Evolutionary conservation across 2,797 vertebrate genomes (phyloP).

Genomic region (Epinephelus awoara): DNA sequence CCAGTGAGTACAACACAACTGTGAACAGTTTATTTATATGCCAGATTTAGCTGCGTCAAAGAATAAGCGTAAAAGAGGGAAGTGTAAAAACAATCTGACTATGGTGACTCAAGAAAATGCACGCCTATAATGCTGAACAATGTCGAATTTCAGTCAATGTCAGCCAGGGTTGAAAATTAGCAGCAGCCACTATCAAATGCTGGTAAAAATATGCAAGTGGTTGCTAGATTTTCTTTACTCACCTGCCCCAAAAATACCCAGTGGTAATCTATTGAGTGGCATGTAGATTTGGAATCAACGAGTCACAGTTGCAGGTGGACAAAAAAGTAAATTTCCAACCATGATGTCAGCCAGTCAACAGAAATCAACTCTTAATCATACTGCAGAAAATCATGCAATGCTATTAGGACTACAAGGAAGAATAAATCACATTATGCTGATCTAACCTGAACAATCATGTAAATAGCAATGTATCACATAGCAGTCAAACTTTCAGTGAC

Average conservation of each 20-base stretch:
- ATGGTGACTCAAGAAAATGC: neutral
- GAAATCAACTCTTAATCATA: neutral
- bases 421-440: conserved; percentile 1
- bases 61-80: neutral
- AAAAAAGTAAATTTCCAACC: too few relatives aligned
- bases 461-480: neutral
- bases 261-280: too few relatives aligned
- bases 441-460: neutral
- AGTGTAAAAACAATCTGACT: neutral
- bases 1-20: neutral
- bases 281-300: too few relatives aligned
- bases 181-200: too few relatives aligned
- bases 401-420: conserved; percentile 6
- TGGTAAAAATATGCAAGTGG: too few relatives aligned
- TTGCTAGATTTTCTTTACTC: too few relatives aligned
- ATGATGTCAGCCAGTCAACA: neutral
- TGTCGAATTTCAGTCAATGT: neutral
- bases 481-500: neutral
- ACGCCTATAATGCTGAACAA: neutral
- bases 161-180: too few relatives aligned
- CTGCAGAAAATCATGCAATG: conserved; percentile 15
- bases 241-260: too few relatives aligned
- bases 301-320: too few relatives aligned
- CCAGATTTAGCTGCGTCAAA: neutral
- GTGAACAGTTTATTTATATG: neutral